Conservation (phyloP, 2,888 invertebrate species). For the Hydriomena furcata region DNA sequence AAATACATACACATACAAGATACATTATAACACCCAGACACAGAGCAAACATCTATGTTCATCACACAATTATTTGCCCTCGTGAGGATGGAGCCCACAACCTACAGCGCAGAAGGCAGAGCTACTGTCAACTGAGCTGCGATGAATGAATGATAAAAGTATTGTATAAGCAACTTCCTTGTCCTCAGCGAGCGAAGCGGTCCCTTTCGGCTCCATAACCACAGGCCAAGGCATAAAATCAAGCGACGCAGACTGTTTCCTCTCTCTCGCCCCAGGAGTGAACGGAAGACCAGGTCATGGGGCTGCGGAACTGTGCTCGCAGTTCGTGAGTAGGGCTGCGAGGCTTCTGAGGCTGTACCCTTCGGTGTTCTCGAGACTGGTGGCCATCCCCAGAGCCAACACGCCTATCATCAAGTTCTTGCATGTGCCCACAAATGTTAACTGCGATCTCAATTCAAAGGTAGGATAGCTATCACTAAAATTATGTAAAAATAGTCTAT, state of each 20-base stretch:
- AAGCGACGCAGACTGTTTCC: constrained; percentile 89
- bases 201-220: constrained; percentile 89
- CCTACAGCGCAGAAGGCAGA: no score
- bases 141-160: no score
- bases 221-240: constrained; percentile 87
- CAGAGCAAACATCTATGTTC: no score
- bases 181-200: constrained; percentile 60
- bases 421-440: constrained; percentile 84
- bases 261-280: constrained; percentile 66
- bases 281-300: constrained; percentile 34
- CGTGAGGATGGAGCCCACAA: no score
- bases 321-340: constrained; percentile 58
- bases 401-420: constrained; percentile 91
- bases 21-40: no score
- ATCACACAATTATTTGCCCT: no score
- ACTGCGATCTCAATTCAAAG: constrained; percentile 89
- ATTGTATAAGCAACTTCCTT: no score
- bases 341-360: constrained; percentile 62
- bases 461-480: no score
- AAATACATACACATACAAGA: no score
- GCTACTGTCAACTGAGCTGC: no score
- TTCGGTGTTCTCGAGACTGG: constrained; percentile 78
- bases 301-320: constrained; percentile 28
- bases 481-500: no score
- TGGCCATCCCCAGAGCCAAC: constrained; percentile 87